phyloP scores from a whole-genome alignment of 1,140 invertebrate species.

The Platorchestia sp. region DNA sequence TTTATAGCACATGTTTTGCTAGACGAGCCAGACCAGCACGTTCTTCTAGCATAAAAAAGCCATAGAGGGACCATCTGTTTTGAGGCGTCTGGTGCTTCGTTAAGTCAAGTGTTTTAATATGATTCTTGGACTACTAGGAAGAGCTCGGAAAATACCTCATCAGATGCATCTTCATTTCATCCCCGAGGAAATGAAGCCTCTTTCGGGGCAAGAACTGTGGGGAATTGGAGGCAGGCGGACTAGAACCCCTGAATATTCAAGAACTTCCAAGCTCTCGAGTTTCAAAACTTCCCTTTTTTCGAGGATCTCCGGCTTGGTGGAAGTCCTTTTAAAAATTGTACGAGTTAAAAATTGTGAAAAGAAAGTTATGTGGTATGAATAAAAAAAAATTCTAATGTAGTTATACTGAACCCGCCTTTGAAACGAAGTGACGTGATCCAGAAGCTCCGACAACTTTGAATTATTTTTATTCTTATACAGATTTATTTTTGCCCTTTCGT shows the following conservation, averaged over 20 bases:
- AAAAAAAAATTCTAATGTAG: not conserved
- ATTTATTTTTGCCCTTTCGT: too few relatives aligned
- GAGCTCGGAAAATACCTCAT: not conserved
- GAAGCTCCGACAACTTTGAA: not conserved
- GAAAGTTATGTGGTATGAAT: not conserved
- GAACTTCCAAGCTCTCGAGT: conserved; percentile 17
- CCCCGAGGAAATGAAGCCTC: conserved; percentile 24
- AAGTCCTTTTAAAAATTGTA: not conserved
- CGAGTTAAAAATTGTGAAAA: not conserved
- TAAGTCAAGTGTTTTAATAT: conserved; percentile 13
- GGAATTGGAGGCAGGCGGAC: not conserved
- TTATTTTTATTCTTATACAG: too few relatives aligned
- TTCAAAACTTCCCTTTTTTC: not conserved
- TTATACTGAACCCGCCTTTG: not conserved
- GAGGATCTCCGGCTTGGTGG: not conserved
- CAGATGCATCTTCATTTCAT: conserved; percentile 25
- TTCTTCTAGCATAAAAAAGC: not conserved
- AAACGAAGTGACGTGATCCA: not conserved
- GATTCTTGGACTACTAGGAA: not conserved
- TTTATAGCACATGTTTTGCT: conserved; percentile 1
- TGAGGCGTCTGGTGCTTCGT: conserved; percentile 4
- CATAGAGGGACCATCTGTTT: not conserved
- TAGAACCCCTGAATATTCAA: conserved; percentile 24
- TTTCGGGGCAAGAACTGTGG: conserved; percentile 5
- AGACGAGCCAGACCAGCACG: not conserved